A percentile compares a stretch with the other conserved stretches of the same genome.
These are phyloP conservation scores for Pollenia griseotomentosa DNA, from an alignment of 2,888 invertebrate species.

Conservation along the genomic window DNA sequence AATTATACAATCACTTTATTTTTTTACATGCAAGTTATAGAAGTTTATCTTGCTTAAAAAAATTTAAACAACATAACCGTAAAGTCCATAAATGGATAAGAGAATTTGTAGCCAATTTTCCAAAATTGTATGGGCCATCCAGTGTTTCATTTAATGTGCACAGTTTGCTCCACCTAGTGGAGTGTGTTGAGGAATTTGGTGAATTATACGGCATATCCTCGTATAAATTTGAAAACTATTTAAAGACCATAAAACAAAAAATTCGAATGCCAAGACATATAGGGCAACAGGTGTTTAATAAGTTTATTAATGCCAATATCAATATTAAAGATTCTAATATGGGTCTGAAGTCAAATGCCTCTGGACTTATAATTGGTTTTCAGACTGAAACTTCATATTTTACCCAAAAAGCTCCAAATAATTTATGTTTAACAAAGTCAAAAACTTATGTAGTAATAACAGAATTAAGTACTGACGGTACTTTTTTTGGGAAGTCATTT, in stretches of 20 bases:
- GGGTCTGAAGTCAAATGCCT: not conserved
- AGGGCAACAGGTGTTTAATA: slow-evolving; percentile 8
- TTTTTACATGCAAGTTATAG: not conserved
- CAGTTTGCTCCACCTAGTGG: not conserved
- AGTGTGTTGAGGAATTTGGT: not conserved
- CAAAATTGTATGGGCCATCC: slow-evolving; percentile 10
- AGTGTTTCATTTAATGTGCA: slow-evolving; percentile 18
- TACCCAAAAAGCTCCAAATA: not conserved
- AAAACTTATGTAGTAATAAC: not conserved
- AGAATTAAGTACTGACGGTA: not conserved
- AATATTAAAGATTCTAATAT: not conserved
- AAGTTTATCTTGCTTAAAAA: not conserved
- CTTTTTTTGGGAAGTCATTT: slow-evolving; percentile 13
- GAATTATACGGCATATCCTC: not conserved
- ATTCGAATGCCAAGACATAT: not conserved
- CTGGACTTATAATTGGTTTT: not conserved
- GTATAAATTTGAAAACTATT: not conserved
- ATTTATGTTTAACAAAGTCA: not conserved
- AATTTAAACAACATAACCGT: not conserved
- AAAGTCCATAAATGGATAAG: not conserved
- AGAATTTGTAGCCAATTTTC: not conserved
- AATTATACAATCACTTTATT: not conserved
- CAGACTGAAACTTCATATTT: not conserved
- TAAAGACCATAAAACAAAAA: slow-evolving; percentile 2
- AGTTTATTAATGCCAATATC: not conserved